phyloP scores from a whole-genome alignment of 2,113 vertebrate genomes.

The Notiomystis cincta region DNA sequence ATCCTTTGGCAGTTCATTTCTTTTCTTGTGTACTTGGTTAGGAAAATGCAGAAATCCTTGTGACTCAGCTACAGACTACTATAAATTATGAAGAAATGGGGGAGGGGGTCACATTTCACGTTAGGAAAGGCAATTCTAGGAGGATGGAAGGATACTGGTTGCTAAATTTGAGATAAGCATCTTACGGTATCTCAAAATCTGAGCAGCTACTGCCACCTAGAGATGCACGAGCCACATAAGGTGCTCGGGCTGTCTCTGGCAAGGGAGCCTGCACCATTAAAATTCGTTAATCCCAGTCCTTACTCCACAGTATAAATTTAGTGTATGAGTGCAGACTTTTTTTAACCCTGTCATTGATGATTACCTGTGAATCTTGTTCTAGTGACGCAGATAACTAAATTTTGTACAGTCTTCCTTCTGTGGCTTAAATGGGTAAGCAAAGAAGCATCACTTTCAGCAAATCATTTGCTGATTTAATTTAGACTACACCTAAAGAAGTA shows the following conservation, averaged over 20 bases:
- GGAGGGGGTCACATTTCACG: constrained; percentile 41
- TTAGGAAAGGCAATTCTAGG: constrained; percentile 45
- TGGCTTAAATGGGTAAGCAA: not conserved
- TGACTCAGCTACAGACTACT: constrained; percentile 56
- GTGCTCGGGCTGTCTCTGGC: not conserved
- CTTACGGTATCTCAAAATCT: constrained; percentile 36
- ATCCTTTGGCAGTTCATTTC: constrained; percentile 18
- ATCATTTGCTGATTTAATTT: not conserved
- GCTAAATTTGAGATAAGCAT: constrained; percentile 36
- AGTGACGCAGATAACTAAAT: not conserved
- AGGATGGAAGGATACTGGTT: constrained; percentile 21
- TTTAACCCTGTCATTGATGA: not conserved
- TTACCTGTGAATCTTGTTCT: not conserved
- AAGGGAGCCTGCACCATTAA: not conserved
- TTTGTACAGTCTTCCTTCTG: not conserved
- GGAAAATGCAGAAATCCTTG: constrained; percentile 43
- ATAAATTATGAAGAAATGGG: constrained; percentile 60
- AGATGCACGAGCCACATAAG: not conserved
- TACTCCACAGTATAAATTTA: not conserved
- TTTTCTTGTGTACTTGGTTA: constrained; percentile 47
- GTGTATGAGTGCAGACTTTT: not conserved
- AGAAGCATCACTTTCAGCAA: not conserved
- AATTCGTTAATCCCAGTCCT: not conserved
- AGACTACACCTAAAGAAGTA: not conserved
- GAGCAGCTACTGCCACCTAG: constrained; percentile 66